These are phyloP conservation scores for Syngnathus floridae DNA, from an alignment of 2,113 vertebrate species.

Conservation along the genomic window DNA sequence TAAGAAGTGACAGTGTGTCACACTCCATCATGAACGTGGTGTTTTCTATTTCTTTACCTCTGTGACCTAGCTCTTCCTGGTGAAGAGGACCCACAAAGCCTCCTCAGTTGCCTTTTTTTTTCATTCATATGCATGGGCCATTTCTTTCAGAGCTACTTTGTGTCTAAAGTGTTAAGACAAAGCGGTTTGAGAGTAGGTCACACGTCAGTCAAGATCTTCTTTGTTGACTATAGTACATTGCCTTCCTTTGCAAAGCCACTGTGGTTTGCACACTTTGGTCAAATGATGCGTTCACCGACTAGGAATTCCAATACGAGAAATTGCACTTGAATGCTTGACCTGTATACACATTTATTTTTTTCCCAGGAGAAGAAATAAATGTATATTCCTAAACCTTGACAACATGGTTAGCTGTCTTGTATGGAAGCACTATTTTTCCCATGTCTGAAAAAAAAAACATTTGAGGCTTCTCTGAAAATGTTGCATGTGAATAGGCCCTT, in stretches of 20 bases:
- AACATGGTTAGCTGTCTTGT: background rate
- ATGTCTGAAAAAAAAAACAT: background rate
- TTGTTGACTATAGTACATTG: background rate
- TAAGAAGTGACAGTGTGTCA: conserved; percentile 18
- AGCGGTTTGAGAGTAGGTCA: conserved; percentile 1
- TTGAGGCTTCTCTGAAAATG: background rate
- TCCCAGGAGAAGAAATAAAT: background rate
- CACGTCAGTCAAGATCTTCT: background rate
- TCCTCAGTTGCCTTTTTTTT: conserved; percentile 6
- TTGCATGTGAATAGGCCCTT: background rate
- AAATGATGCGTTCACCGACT: background rate
- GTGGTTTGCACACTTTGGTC: background rate
- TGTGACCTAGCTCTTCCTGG: conserved; percentile 5
- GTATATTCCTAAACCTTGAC: background rate
- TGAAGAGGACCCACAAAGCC: conserved; percentile 13
- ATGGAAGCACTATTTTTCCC: background rate
- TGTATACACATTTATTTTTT: background rate
- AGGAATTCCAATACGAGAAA: background rate
- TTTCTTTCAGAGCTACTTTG: background rate
- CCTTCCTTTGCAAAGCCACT: background rate
- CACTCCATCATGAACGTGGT: background rate
- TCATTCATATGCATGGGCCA: background rate
- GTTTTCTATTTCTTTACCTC: background rate
- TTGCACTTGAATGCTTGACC: background rate
- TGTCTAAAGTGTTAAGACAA: background rate